phyloP scores from a whole-genome alignment of 1,140 invertebrate species.

The Spodoptera litura region DNA sequence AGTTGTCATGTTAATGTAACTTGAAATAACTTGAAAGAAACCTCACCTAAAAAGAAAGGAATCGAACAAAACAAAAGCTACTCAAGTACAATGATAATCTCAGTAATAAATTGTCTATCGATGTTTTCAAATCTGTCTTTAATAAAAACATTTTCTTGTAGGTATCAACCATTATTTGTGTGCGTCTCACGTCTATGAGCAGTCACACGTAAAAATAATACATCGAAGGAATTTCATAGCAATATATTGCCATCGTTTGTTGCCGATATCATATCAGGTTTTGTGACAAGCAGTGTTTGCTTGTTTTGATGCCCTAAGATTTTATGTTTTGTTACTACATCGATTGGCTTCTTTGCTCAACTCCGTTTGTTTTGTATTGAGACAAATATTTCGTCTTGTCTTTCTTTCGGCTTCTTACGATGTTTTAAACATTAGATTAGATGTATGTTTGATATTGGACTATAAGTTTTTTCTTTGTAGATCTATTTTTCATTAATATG shows the following conservation, averaged over 20 bases:
- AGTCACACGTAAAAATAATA: slow-evolving; percentile 29
- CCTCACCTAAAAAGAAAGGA: background rate
- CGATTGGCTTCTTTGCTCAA: background rate
- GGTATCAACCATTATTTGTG: background rate
- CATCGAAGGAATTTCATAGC: slow-evolving; percentile 22
- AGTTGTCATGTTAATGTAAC: too few relatives aligned
- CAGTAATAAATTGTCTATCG: background rate
- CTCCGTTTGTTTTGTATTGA: too few relatives aligned
- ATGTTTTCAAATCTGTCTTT: background rate
- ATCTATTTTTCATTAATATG: too few relatives aligned
- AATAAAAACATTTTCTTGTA: background rate
- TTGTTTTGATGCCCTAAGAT: background rate
- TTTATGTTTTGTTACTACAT: background rate
- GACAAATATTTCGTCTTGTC: too few relatives aligned
- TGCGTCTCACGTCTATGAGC: slow-evolving; percentile 13
- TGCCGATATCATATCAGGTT: slow-evolving; percentile 9
- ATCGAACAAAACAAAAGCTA: background rate
- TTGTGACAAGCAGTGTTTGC: slow-evolving; percentile 33
- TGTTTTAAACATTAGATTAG: too few relatives aligned
- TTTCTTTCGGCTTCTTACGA: too few relatives aligned
- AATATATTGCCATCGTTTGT: slow-evolving; percentile 5
- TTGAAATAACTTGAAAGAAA: background rate
- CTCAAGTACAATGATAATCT: background rate
- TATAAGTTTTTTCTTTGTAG: too few relatives aligned
- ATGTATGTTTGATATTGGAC: too few relatives aligned